Base-by-base conservation (phyloP, 2,888 invertebrate species). In the Malachius bipustulatus region DNA sequence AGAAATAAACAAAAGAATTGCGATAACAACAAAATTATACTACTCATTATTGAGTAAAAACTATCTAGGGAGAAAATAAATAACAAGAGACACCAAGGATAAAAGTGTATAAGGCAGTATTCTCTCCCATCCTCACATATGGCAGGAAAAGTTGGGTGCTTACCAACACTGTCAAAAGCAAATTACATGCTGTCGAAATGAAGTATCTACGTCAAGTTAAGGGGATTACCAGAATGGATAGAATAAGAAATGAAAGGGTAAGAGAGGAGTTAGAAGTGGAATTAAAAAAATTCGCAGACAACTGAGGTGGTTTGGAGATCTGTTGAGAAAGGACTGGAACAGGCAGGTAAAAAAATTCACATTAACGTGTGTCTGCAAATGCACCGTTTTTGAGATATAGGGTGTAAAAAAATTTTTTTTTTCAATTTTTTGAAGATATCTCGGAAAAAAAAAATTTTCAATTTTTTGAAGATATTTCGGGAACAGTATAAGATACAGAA, bases 201-300 rank as follows among this genome's bases (percentile, higher is more conserved):
- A 19, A 19, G 24, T 8, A 19, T 19, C 24, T 19, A n/a, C 6
- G 24, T 8, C 6, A 6, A 19, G 24, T 19, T 8, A n/a, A 19
- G n/a, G 24, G 24, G 6, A 19, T 19, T 19, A 19, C 24, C 6
- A 19, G 24, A n/a, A 19, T 19, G n/a, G 24, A 19, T 19, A 19
- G 24, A n/a, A 19, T 19, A 19, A 19, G 24, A 19, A 19, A 19
- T 19, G 24, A 19, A 8, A 19, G n/a, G 6, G 24, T 19, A 6
- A 19, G 24, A 19, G 24, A n/a, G 6, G 24, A 19, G n/a, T 19
- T 19, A n/a, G n/a, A 19, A 19, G n/a, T 19, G n/a, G 24, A 19
- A 19, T 6, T 19, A 19, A 8, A 19, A n/a, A 19, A 19, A 19
- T n/a, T 6, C 24, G n/a, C n/a, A n/a, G n/a, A 19, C 24, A 19